Percentiles rank a stretch among this genome's conserved stretches.
Conservation (phyloP, 2,888 invertebrate genomes). For the Dascillus cervinus region DNA sequence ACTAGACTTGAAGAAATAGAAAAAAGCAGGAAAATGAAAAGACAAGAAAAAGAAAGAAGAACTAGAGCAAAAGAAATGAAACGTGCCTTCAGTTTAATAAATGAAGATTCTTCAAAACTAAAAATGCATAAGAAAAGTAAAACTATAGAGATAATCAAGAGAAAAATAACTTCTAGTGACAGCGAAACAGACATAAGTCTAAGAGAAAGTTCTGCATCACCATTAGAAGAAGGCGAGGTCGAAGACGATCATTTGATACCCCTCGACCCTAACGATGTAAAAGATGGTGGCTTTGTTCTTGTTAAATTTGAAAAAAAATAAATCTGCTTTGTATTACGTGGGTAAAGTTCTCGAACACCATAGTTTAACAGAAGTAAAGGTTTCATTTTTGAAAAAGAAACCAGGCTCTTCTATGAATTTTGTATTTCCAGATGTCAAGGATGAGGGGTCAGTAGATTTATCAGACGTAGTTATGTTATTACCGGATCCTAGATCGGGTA, state of each 20-base stretch:
- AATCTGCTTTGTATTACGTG: constrained; percentile 7
- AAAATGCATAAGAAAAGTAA: constrained; percentile 18
- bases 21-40: not conserved
- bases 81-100: constrained; percentile 19
- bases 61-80: constrained; percentile 9
- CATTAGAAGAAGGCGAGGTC: constrained; percentile 1
- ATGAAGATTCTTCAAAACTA: constrained; percentile 18
- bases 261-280: constrained; percentile 7
- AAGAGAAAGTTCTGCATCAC: constrained; percentile 20
- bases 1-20: constrained; percentile 1
- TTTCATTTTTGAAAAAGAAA: constrained; percentile 6
- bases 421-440: constrained; percentile 20
- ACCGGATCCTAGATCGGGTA: constrained; percentile 20
- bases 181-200: constrained; percentile 22
- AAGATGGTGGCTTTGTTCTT: constrained; percentile 4
- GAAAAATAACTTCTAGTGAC: constrained; percentile 18
- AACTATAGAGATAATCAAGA: constrained; percentile 15
- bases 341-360: constrained; percentile 6
- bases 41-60: not conserved
- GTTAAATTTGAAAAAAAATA: constrained; percentile 11
- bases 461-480: constrained; percentile 25
- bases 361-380: constrained; percentile 4
- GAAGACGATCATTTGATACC: constrained; percentile 5
- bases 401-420: constrained; percentile 6
- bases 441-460: constrained; percentile 23